These are phyloP conservation scores for Prorops nasuta DNA, from an alignment of 1,140 invertebrate genomes.

Conservation along the genomic window DNA sequence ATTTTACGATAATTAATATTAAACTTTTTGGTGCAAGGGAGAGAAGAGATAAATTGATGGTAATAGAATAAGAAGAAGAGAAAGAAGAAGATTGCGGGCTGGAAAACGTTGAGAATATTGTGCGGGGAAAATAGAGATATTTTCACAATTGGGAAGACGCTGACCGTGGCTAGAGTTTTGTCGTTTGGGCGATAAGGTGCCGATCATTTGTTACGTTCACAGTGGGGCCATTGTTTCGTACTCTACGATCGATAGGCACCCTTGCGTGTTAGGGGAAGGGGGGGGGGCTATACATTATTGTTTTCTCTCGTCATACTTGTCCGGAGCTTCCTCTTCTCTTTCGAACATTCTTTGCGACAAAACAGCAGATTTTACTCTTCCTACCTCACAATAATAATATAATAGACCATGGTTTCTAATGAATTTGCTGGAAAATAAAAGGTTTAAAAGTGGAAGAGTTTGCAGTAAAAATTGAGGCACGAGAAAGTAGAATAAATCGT, in stretches of 20 bases:
- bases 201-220: slow-evolving; percentile 44
- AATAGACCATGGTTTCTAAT: too few relatives aligned
- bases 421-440: too few relatives aligned
- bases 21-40: too few relatives aligned
- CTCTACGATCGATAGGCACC: slow-evolving; percentile 34
- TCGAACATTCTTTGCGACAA: not conserved
- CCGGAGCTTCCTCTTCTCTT: not conserved
- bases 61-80: not conserved
- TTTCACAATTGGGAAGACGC: slow-evolving; percentile 20
- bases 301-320: slow-evolving; percentile 16
- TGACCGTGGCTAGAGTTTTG: slow-evolving; percentile 35
- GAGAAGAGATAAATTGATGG: too few relatives aligned
- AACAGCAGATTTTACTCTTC: too few relatives aligned
- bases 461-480: too few relatives aligned
- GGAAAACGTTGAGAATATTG: slow-evolving; percentile 8
- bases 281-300: slow-evolving; percentile 33
- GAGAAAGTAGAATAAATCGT: too few relatives aligned
- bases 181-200: slow-evolving; percentile 31
- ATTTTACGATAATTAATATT: too few relatives aligned
- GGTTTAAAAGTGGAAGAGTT: too few relatives aligned
- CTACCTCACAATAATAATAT: too few relatives aligned
- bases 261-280: slow-evolving; percentile 17
- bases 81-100: not conserved
- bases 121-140: slow-evolving; percentile 18
- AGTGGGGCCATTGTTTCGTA: slow-evolving; percentile 40